Conservation (phyloP, 37 sponge, comb jelly and placozoan species). For the Axinella damicornis region DNA sequence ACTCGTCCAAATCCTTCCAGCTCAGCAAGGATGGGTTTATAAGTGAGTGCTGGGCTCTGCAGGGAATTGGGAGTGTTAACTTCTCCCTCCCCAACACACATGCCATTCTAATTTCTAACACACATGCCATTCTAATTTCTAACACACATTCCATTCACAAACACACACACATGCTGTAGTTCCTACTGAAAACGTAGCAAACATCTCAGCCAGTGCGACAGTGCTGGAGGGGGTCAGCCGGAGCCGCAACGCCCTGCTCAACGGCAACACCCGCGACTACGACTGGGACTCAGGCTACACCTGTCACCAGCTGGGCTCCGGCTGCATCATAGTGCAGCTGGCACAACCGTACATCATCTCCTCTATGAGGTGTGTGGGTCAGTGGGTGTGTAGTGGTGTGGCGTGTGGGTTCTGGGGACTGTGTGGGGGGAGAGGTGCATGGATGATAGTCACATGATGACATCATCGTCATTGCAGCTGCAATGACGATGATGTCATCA, state of each 20-base stretch:
- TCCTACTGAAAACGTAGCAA: slow-evolving; percentile 90
- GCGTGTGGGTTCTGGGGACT: too few species aligned
- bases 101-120: too few species aligned
- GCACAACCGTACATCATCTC: slow-evolving; percentile 84
- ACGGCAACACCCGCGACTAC: slow-evolving; percentile 90
- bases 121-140: background rate
- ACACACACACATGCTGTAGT: background rate
- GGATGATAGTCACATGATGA: too few species aligned
- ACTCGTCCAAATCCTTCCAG: slow-evolving; percentile 65
- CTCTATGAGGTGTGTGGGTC: slow-evolving; percentile 73
- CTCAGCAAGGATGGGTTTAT: slow-evolving; percentile 53
- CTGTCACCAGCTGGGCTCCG: slow-evolving; percentile 94
- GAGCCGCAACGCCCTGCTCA: slow-evolving; percentile 86
- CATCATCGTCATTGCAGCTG: too few species aligned
- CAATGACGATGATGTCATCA: too few species aligned
- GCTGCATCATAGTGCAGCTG: slow-evolving; percentile 80
- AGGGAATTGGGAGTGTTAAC: too few species aligned
- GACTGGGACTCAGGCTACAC: slow-evolving; percentile 99
- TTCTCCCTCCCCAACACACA: too few species aligned
- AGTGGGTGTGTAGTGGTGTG: background rate
- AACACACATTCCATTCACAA: background rate
- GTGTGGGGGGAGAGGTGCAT: too few species aligned
- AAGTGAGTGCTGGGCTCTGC: slow-evolving; percentile 61
- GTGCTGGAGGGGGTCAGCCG: slow-evolving; percentile 94
- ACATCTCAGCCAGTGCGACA: slow-evolving; percentile 83